Evolutionary conservation across 2,113 vertebrate species (phyloP).

Genomic region (Sitta europaea): DNA sequence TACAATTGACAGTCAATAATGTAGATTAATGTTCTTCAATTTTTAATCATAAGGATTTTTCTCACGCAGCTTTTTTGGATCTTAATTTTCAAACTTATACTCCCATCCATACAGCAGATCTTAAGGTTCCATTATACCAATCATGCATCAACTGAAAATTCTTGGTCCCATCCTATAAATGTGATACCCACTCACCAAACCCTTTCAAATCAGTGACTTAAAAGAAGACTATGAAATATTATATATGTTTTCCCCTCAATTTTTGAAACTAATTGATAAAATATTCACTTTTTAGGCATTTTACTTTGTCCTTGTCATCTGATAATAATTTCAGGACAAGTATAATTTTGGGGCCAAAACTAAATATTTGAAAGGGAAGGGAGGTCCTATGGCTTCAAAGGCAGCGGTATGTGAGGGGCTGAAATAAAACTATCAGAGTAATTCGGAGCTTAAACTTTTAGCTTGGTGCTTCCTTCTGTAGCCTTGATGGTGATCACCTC

Average conservation of each 20-base stretch:
- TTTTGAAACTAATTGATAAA: background rate
- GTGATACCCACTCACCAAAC: background rate
- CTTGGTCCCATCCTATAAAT: background rate
- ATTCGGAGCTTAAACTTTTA: background rate
- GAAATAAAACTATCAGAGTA: background rate
- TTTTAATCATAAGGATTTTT: background rate
- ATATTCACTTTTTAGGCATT: background rate
- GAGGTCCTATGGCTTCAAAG: background rate
- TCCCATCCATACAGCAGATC: background rate
- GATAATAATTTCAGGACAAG: background rate
- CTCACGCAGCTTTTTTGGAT: background rate
- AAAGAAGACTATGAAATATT: background rate
- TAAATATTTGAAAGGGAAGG: background rate
- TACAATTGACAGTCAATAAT: background rate
- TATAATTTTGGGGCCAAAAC: background rate
- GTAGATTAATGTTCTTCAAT: background rate
- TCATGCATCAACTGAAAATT: fast-evolving
- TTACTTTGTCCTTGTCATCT: background rate
- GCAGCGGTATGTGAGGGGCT: background rate
- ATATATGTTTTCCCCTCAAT: background rate
- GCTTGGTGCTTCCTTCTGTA: background rate
- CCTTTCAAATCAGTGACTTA: background rate
- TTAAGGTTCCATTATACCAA: background rate
- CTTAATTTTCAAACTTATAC: background rate
- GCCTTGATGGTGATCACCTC: background rate